Conservation (phyloP, 2,888 invertebrate species). For the Kuschelorhynchus macadamiae region DNA sequence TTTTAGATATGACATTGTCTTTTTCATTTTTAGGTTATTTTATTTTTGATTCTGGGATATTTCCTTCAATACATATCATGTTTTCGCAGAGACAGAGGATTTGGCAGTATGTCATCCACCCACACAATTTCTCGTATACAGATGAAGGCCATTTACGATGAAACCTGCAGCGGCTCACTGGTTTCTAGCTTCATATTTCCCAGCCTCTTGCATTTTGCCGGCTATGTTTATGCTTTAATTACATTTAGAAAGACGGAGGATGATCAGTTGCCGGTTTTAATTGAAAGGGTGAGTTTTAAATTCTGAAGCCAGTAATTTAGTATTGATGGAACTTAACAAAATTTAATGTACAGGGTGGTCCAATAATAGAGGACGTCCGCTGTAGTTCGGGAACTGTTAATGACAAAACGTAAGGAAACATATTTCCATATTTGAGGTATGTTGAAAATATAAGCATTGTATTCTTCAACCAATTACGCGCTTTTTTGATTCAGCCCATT, state of each 20-base stretch:
- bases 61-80: conserved; percentile 85
- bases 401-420: too few relatives aligned
- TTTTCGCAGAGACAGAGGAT: conserved; percentile 81
- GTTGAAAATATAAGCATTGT: too few relatives aligned
- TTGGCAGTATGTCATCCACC: conserved; percentile 71
- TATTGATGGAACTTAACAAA: too few relatives aligned
- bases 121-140: conserved; percentile 43
- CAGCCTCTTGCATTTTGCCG: conserved; percentile 79
- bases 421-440: too few relatives aligned
- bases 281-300: conserved; percentile 77
- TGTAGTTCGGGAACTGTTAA: too few relatives aligned
- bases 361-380: too few relatives aligned
- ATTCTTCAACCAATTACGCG: too few relatives aligned
- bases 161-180: conserved; percentile 80
- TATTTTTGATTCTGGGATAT: conserved; percentile 72
- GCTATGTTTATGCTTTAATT: conserved; percentile 81
- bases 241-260: conserved; percentile 84
- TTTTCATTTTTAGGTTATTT: conserved; percentile 35
- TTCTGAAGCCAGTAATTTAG: neutral
- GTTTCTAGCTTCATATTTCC: conserved; percentile 83
- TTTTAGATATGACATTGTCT: too few relatives aligned
- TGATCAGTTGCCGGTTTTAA: conserved; percentile 85
- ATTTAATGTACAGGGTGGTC: too few relatives aligned
- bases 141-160: conserved; percentile 66
- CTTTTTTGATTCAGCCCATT: too few relatives aligned